Evolutionary conservation across 1,140 invertebrate genomes (phyloP), one percentile per base, ranked within the genome.

Genomic region (Polypedilum vanderplanki): DNA sequence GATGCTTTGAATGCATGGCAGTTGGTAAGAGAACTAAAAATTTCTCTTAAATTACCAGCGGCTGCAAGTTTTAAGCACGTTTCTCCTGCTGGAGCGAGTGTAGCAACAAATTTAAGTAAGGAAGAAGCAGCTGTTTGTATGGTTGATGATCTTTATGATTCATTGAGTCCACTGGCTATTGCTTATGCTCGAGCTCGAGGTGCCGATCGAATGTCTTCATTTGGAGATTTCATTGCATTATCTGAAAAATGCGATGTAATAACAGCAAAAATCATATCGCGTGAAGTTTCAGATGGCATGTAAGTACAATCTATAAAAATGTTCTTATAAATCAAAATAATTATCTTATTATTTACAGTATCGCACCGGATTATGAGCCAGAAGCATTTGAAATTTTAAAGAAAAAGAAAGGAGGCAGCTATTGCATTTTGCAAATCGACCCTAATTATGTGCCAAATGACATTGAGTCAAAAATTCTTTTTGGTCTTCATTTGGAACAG

Each of bases 1-100:
- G 98, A 99, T 85, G 97, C 96, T 0, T 85, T 99, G 0, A 99
- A 99, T 83, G 96, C 91, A 2, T 99, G 96, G 91, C 97, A 99
- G 81, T 83, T 99, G 40, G 98, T 99, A 0, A 88, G 88, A 74
- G 98, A 99, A 81, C 82, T 99, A 7, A 92, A 91, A 78, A 80
- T 84, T 57, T 91, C 93, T 0, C 81, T 97, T 1, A 85, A 87
- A 20, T 81, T 97, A 10, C 95, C 97, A 5, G 95, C 97, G 0
- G 97, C 97, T 0, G 92, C 97, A 0, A 98, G 97, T 18, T 99
- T 99, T 82, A 99, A 99, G 82, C 97, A 98, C 81, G 97, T 98
- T 0, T 98, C 95, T 64, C 96, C 96, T 7, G 96, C 96, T 67
- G 94, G 98, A 7, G 97, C 96, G 9, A 97, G 96, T 77, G 90